A percentile compares a stretch with the other conserved stretches of the same genome.
Conservation (phyloP, 2,888 invertebrate genomes). For the Eueremaeus valkanovi region DNA sequence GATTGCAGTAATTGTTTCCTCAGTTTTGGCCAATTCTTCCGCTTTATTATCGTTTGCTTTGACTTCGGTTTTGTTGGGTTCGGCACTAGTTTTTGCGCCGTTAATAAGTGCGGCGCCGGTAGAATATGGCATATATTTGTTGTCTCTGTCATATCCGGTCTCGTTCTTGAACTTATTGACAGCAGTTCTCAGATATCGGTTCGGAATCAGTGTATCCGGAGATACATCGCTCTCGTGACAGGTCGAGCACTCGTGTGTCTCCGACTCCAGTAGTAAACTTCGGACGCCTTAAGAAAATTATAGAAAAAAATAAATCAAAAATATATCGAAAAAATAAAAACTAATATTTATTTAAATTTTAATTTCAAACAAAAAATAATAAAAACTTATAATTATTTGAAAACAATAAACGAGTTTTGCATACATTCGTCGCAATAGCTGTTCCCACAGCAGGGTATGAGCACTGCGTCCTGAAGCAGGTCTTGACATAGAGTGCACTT, state of each 20-base stretch:
- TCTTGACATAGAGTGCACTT: conserved; percentile 89
- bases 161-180: conserved; percentile 86
- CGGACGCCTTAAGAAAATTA: conserved; percentile 66
- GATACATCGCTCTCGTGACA: conserved; percentile 89
- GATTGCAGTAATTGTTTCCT: not conserved
- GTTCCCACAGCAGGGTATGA: conserved; percentile 97
- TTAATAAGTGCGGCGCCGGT: no score
- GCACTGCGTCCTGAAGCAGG: conserved; percentile 87
- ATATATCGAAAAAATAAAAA: conserved; percentile 34
- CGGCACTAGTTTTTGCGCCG: not conserved
- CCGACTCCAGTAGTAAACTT: conserved; percentile 79
- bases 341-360: conserved; percentile 32
- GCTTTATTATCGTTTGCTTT: not conserved
- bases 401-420: no score
- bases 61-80: not conserved
- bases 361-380: not conserved
- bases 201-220: conserved; percentile 87
- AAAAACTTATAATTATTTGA: conserved; percentile 8
- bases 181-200: conserved; percentile 80
- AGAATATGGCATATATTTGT: no score
- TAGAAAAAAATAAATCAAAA: conserved; percentile 9
- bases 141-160: conserved; percentile 68
- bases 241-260: conserved; percentile 91
- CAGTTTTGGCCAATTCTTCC: not conserved
- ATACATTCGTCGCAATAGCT: conserved; percentile 97